Evolutionary conservation across 2,113 vertebrate species (phyloP).

Genomic region (Paratilapia polleni): DNA sequence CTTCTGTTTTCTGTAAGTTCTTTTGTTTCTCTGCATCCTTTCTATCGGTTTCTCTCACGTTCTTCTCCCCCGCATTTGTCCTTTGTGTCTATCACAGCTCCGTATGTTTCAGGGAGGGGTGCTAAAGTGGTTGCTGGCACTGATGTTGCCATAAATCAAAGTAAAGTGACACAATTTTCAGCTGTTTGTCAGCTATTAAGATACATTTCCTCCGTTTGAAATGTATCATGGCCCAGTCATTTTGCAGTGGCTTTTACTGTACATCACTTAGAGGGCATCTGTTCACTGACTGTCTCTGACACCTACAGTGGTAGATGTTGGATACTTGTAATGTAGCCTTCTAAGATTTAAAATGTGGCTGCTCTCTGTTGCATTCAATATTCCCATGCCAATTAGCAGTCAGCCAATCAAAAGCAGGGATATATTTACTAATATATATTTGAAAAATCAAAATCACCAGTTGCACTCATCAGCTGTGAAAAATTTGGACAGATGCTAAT

Average conservation of each 20-base stretch:
- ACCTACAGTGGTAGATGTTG: background rate
- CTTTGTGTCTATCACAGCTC: slow-evolving; percentile 17
- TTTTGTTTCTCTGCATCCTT: background rate
- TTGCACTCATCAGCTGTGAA: background rate
- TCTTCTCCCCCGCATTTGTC: slow-evolving; percentile 1
- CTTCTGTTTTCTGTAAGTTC: slow-evolving; percentile 13
- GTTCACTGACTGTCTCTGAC: background rate
- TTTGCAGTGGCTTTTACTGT: background rate
- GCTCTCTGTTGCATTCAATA: background rate
- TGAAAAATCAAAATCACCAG: background rate
- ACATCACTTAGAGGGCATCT: background rate
- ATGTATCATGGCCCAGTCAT: background rate
- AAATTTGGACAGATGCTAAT: background rate
- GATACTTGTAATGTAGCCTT: background rate
- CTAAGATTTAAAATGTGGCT: background rate
- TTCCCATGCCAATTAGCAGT: background rate
- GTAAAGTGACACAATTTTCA: slow-evolving; percentile 19
- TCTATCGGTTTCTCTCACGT: background rate
- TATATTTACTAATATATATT: background rate
- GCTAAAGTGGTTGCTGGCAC: background rate
- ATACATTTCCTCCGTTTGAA: background rate
- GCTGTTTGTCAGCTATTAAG: slow-evolving; percentile 17
- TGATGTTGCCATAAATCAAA: slow-evolving; percentile 30
- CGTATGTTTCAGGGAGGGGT: slow-evolving; percentile 27
- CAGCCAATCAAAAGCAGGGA: background rate